These are phyloP conservation scores for Hymenopus coronatus DNA, from an alignment of 2,888 invertebrate species.

Conservation along the genomic window DNA sequence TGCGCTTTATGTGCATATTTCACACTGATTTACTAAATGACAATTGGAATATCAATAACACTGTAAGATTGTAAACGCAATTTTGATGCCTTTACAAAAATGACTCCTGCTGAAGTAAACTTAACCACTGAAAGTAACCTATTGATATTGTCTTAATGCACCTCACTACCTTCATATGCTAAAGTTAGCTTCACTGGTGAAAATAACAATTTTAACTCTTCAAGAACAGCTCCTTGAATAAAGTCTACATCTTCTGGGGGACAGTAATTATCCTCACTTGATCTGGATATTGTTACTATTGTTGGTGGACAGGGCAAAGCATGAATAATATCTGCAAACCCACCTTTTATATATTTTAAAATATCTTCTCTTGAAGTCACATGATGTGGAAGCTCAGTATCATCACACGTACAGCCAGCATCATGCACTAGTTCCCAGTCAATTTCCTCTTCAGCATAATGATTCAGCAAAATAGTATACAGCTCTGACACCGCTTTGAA, in stretches of 20 bases:
- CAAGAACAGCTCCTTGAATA: constrained; percentile 52
- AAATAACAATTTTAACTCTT: constrained; percentile 25
- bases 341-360: constrained; percentile 53
- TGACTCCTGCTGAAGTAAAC: too few relatives aligned
- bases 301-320: constrained; percentile 62
- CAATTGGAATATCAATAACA: too few relatives aligned
- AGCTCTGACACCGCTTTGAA: constrained; percentile 44
- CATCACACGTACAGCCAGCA: constrained; percentile 85
- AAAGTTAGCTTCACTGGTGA: constrained; percentile 29
- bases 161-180: constrained; percentile 24
- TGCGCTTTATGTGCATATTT: too few relatives aligned
- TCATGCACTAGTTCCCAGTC: constrained; percentile 81
- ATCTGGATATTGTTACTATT: constrained; percentile 71
- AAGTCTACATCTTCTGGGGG: constrained; percentile 77
- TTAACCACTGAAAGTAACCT: too few relatives aligned
- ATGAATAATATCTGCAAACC: constrained; percentile 59
- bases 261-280: constrained; percentile 86
- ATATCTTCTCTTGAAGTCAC: constrained; percentile 70
- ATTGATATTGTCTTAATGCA: too few relatives aligned
- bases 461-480: constrained; percentile 51
- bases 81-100: too few relatives aligned
- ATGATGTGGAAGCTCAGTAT: constrained; percentile 81
- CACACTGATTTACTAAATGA: too few relatives aligned
- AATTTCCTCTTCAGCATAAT: constrained; percentile 61
- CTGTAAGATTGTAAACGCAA: too few relatives aligned